Evolutionary conservation across 2,113 vertebrate genomes (phyloP).

Genomic region (Rhadina sibilatrix): DNA sequence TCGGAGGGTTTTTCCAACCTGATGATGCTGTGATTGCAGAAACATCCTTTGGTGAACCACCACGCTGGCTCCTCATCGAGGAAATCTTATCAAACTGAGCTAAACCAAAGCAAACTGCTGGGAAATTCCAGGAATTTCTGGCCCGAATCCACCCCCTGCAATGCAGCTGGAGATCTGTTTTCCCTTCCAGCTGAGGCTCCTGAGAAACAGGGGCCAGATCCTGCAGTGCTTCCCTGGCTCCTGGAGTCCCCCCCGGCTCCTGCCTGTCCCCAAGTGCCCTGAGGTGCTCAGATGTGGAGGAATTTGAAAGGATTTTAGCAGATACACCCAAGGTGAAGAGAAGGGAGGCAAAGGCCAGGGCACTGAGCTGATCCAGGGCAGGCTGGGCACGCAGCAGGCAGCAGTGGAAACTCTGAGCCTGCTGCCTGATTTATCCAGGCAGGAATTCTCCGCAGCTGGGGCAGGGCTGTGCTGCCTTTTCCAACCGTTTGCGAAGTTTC

Average conservation of each 20-base stretch:
- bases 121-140: neutral
- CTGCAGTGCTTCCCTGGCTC: neutral
- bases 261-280: neutral
- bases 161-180: neutral
- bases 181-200: neutral
- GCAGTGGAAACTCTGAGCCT: slow-evolving; percentile 56
- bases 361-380: slow-evolving; percentile 36
- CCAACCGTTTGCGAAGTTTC: neutral
- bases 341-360: slow-evolving; percentile 4
- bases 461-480: neutral
- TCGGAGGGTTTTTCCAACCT: neutral
- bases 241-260: neutral
- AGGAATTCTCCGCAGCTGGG: slow-evolving; percentile 10
- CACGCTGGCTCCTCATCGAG: neutral
- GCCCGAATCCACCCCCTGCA: neutral
- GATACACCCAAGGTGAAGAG: neutral
- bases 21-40: neutral
- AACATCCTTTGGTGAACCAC: neutral
- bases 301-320: neutral
- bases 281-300: neutral
- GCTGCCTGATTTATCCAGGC: slow-evolving; percentile 35
- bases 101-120: neutral
- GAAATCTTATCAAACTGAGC: neutral
- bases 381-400: neutral
- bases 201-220: neutral